phyloP scores from a whole-genome alignment of 2,797 vertebrate genomes.

The Catharus ustulatus region DNA sequence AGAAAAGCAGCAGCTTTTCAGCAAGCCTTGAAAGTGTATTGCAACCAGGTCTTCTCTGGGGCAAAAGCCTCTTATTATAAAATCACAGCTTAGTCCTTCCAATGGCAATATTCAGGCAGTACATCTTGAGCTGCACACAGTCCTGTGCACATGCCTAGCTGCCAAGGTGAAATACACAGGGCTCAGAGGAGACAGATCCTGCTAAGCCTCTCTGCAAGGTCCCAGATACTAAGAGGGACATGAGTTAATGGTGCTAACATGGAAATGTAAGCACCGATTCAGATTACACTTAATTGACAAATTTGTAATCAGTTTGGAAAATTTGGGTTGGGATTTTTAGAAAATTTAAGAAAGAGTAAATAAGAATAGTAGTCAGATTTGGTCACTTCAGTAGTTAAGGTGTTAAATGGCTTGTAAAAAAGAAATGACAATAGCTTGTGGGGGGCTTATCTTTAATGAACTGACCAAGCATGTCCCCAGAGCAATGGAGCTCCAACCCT shows the following conservation, averaged over 20 bases:
- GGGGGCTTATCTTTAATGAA: neutral
- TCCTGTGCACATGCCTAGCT: neutral
- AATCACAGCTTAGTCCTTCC: neutral
- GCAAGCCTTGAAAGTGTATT: neutral
- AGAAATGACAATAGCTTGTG: neutral
- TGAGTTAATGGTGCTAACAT: neutral
- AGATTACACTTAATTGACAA: neutral
- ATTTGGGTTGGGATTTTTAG: neutral
- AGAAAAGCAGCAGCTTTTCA: neutral
- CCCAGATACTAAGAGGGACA: neutral
- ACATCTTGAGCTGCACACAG: neutral
- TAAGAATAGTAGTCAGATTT: neutral
- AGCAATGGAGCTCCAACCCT: neutral
- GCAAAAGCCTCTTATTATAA: neutral
- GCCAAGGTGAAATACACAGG: neutral
- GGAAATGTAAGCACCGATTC: neutral
- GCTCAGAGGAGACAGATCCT: neutral
- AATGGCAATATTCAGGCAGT: neutral
- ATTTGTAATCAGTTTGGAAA: neutral
- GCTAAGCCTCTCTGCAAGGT: neutral
- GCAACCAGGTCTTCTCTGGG: neutral
- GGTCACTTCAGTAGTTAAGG: neutral
- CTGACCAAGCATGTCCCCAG: rapidly evolving
- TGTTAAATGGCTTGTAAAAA: neutral
- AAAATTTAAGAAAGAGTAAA: neutral